Evolutionary conservation across 2,888 invertebrate species (phyloP).

Genomic region (Chironomus tentans): DNA sequence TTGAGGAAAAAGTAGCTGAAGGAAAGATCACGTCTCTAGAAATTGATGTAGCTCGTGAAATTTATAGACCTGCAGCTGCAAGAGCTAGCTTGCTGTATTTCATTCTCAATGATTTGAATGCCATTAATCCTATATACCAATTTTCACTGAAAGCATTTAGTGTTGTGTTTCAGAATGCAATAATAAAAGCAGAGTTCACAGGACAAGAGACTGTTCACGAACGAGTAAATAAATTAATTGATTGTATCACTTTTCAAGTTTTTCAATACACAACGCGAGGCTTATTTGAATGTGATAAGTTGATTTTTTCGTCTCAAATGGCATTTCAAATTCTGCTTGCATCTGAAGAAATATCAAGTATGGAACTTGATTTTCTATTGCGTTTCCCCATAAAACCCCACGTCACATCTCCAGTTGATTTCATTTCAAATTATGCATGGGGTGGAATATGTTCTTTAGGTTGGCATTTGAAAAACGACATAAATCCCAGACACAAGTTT

Average conservation of each 20-base stretch:
- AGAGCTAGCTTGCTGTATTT: slow-evolving; percentile 90
- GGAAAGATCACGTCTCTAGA: slow-evolving; percentile 84
- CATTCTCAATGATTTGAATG: slow-evolving; percentile 88
- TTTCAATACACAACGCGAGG: slow-evolving; percentile 92
- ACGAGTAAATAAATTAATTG: slow-evolving; percentile 81
- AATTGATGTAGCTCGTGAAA: slow-evolving; percentile 88
- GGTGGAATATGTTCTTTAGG: slow-evolving; percentile 85
- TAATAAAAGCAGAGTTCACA: slow-evolving; percentile 68
- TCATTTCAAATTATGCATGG: slow-evolving; percentile 86
- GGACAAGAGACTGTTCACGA: slow-evolving; percentile 61
- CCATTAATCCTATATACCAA: slow-evolving; percentile 94
- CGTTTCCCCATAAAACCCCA: slow-evolving; percentile 88
- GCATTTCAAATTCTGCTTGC: slow-evolving; percentile 86
- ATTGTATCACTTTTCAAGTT: slow-evolving; percentile 88
- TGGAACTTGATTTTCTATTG: slow-evolving; percentile 84
- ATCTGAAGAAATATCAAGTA: slow-evolving; percentile 74
- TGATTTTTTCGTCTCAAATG: slow-evolving; percentile 94
- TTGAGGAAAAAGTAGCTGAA: slow-evolving; percentile 82
- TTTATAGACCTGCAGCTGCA: slow-evolving; percentile 68
- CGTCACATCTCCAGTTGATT: slow-evolving; percentile 84
- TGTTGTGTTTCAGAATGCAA: slow-evolving; percentile 96
- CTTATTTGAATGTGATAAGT: slow-evolving; percentile 90
- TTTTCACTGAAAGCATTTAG: slow-evolving; percentile 95
- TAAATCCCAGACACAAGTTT: background rate
- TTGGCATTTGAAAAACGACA: background rate